Base-by-base conservation (phyloP, 1,140 invertebrate genomes). In the Batillaria attramentaria region DNA sequence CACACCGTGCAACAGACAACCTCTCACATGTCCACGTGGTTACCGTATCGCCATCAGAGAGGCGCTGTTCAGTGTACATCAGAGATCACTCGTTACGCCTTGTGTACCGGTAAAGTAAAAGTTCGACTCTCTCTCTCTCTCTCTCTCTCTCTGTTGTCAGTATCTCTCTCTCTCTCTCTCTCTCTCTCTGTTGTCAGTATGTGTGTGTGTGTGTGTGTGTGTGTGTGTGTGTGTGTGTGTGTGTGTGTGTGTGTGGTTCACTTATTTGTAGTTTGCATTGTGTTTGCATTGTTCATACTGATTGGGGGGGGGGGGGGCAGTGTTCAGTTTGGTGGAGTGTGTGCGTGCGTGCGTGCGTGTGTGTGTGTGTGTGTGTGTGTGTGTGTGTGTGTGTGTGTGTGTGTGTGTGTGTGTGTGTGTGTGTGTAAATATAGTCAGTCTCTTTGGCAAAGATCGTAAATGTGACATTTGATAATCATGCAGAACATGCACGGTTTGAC, bases 11-110 rank as follows among this genome's bases (percentile, higher is more conserved):
- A 41, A 31, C 5, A 28, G 13, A 18, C 42, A 74, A 24, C 28
- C n/a, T 1, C 43, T 75, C 46, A 39, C 70, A 2, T 81, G 80
- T 69, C 80, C 80, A 13, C 0, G 57, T 13, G 35, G 39, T 20
- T 72, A 81, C 60, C 41, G 65, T 13, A 16, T 81, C 20, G 80
- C 80, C 62, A 68, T 81, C 77, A 66, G 80, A 24, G 80, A 81
- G 16, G 80, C 72, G 1, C 35, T 75, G 24, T 78, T 77, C 76
- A 62, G 70, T 28, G 70, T 79, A 10, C 78, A 73, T 24, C 37
- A 39, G 37, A 16, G 13, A 16, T 13, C 37, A 13, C 41, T n/a
- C n/a, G n/a, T n/a, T n/a, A n/a, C n/a, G n/a, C n/a, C n/a, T n/a
- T n/a, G n/a, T n/a, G n/a, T n/a, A n/a, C n/a, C n/a, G n/a, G n/a